Evolutionary conservation across 2,113 vertebrate species (phyloP).

Genomic region (Martes martes): DNA sequence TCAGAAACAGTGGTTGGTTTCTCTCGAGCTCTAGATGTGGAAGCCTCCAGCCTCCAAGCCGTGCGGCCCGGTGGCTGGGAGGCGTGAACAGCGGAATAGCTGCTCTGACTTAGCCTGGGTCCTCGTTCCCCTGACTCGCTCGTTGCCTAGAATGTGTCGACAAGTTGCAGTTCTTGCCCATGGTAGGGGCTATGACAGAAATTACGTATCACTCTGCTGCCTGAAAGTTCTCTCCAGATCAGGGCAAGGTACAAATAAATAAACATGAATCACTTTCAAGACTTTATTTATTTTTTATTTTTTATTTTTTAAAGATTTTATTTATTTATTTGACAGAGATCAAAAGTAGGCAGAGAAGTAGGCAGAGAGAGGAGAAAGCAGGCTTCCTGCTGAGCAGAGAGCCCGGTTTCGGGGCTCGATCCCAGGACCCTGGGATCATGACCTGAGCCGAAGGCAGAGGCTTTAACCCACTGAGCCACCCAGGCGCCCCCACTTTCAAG

Average conservation of each 20-base stretch:
- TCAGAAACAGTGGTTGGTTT: background rate
- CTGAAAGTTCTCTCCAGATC: background rate
- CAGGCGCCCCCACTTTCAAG: background rate
- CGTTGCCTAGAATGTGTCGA: background rate
- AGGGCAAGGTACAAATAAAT: background rate
- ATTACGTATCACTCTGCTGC: background rate
- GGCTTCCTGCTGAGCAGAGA: no score
- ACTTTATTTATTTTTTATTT: background rate
- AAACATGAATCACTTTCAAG: background rate
- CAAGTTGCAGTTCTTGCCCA: background rate
- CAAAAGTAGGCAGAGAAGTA: no score
- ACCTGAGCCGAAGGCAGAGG: no score
- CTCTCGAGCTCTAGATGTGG: background rate
- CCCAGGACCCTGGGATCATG: no score
- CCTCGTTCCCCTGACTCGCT: background rate
- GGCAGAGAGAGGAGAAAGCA: no score
- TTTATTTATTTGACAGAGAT: no score
- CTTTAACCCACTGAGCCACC: no score
- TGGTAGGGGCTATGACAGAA: background rate
- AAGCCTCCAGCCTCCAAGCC: background rate
- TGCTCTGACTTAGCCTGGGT: background rate
- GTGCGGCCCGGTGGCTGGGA: background rate
- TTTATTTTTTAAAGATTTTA: no score
- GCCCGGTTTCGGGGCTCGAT: no score
- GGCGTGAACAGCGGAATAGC: accelerated